These are phyloP conservation scores for Formica aserva DNA, from an alignment of 2,888 invertebrate species.

Conservation along the genomic window DNA sequence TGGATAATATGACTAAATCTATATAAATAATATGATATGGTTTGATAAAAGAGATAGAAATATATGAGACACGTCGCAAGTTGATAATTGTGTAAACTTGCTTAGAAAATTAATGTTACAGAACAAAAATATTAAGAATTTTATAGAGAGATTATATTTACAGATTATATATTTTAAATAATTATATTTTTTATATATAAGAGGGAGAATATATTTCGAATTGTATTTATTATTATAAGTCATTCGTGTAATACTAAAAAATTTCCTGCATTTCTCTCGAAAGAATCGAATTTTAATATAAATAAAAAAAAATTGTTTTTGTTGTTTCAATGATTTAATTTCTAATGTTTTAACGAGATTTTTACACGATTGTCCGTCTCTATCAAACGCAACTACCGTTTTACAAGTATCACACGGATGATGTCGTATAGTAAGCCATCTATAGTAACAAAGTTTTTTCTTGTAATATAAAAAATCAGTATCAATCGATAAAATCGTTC, in stretches of 20 bases:
- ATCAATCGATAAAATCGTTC: slow-evolving; percentile 40
- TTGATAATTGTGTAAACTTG: neutral
- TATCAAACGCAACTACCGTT: slow-evolving; percentile 2
- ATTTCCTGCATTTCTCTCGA: neutral
- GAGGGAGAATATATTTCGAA: neutral
- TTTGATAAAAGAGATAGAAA: neutral
- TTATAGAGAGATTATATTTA: neutral
- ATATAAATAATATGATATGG: neutral
- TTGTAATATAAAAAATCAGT: slow-evolving; percentile 80
- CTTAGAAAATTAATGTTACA: slow-evolving; percentile 12
- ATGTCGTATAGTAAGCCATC: slow-evolving; percentile 21
- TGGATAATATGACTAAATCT: slow-evolving; percentile 14
- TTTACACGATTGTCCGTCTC: slow-evolving; percentile 38
- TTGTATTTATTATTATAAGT: slow-evolving; percentile 8
- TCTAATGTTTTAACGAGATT: slow-evolving; percentile 38
- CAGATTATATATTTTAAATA: slow-evolving; percentile 5
- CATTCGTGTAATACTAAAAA: slow-evolving; percentile 15
- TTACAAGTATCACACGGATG: slow-evolving; percentile 17
- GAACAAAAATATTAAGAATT: neutral
- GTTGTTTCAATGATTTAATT: slow-evolving; percentile 25
- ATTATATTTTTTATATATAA: neutral
- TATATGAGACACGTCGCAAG: neutral
- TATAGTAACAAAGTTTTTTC: slow-evolving; percentile 56
- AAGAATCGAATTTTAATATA: neutral
- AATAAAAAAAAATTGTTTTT: slow-evolving; percentile 21